A percentile compares a stretch with the other conserved stretches of the same genome.
phyloP scores from a whole-genome alignment of 2,888 invertebrate species.

The Heliconius aoede region DNA sequence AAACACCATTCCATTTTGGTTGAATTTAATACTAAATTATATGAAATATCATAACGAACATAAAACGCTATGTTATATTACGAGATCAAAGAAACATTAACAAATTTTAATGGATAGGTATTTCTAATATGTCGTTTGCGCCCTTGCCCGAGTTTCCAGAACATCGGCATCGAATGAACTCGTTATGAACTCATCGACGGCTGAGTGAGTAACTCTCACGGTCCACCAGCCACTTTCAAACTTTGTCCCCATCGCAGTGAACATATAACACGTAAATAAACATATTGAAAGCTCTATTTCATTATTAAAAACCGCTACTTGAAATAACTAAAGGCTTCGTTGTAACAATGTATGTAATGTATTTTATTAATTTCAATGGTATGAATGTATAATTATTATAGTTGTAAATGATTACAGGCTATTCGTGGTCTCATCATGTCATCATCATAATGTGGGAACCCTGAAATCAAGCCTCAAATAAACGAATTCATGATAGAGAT shows the following conservation, averaged over 20 bases:
- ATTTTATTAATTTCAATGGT: neutral
- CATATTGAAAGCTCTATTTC: conserved; percentile 32
- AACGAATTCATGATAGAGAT: neutral
- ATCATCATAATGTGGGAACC: neutral
- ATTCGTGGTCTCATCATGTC: neutral
- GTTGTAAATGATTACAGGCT: neutral
- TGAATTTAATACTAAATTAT: neutral
- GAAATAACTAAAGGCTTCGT: neutral
- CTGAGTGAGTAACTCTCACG: conserved; percentile 66
- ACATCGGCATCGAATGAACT: conserved; percentile 68
- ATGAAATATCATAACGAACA: neutral
- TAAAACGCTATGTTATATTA: neutral
- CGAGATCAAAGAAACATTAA: conserved; percentile 19
- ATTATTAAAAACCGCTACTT: conserved; percentile 36
- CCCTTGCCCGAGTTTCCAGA: conserved; percentile 79
- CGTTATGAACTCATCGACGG: conserved; percentile 67
- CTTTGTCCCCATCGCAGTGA: conserved; percentile 55
- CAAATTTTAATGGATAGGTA: conserved; percentile 27
- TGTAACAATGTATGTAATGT: neutral
- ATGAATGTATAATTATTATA: neutral
- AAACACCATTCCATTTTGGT: neutral
- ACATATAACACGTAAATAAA: conserved; percentile 46
- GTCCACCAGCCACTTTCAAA: conserved; percentile 75
- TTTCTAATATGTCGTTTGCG: conserved; percentile 56
- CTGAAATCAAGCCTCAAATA: neutral